Evolutionary conservation across 2,797 vertebrate species (phyloP).

Genomic region (Babyrousa celebensis): DNA sequence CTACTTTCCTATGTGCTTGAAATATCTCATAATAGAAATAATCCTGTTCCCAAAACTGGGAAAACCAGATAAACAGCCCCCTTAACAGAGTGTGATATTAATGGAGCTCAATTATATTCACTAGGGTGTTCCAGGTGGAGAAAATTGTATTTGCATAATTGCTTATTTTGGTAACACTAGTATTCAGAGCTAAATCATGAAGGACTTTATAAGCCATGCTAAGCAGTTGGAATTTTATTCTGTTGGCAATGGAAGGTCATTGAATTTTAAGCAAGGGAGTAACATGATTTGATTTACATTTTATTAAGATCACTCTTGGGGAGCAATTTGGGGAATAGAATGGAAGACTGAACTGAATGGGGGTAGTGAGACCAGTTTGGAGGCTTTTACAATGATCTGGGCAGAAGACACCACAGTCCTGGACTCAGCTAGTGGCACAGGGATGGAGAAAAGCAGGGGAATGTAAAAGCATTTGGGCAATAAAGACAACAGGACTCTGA

Average conservation of each 20-base stretch:
- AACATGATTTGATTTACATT: constrained; percentile 62
- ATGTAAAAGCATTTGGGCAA: not conserved
- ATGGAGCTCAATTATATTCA: constrained; percentile 63
- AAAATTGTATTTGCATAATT: constrained; percentile 69
- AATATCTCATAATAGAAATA: constrained; percentile 55
- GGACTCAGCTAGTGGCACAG: not conserved
- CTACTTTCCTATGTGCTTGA: constrained; percentile 29
- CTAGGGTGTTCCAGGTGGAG: constrained; percentile 60
- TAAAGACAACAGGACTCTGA: not conserved
- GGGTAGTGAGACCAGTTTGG: not conserved
- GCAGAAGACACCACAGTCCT: not conserved
- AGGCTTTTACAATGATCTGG: constrained; percentile 1
- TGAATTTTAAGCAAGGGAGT: constrained; percentile 69
- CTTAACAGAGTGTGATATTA: constrained; percentile 50
- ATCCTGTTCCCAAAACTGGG: constrained; percentile 16
- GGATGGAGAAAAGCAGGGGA: not conserved
- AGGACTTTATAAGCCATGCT: constrained; percentile 44
- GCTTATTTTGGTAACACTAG: constrained; percentile 65
- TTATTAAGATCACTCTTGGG: constrained; percentile 32
- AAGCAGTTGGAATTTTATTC: constrained; percentile 68
- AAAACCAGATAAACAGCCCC: constrained; percentile 34
- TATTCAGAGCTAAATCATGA: constrained; percentile 69
- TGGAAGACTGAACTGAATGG: not conserved
- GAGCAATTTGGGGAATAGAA: not conserved
- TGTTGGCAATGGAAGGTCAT: constrained; percentile 43